Evolutionary conservation across 2,888 invertebrate species (phyloP), one percentile per base, ranked within the genome.

Genomic region (Alentia gelatinosa): DNA sequence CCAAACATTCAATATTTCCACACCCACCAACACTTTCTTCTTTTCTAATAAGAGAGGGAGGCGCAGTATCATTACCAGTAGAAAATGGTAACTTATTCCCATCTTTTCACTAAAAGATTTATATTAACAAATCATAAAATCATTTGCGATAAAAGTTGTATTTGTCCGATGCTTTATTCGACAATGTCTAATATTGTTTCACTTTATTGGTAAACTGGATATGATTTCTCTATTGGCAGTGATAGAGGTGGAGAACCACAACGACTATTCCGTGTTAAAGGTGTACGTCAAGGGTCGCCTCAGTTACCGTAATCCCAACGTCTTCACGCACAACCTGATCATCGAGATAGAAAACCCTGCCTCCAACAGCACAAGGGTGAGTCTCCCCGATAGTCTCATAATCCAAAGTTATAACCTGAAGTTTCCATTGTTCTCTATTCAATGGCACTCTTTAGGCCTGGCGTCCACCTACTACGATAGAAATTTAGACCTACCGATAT

Each of bases 211-310:
- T n/a, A n/a, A n/a, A n/a, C n/a, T n/a, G n/a, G n/a, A n/a, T n/a
- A n/a, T n/a, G n/a, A n/a, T n/a, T n/a, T n/a, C n/a, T 33, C 30
- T 83, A 9, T 30, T n/a, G n/a, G 23, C 89, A 89, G 89, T 4
- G 26, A 19, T 74, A 19, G 40, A 39, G 1, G 74, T 74, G 40
- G 89, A 89, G 0, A 89, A 89, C 42, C 74, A 37, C n/a, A 63
- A 39, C 9, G 75, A 74, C 42, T 89, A 86, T 30, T 74, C 91
- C n/a, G 26, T 92, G 23, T 26, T 92, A 19, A 63, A 83, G 33
- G 30, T 92, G 35, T 86, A 47, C 37, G 33, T 90, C 9, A 40
- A 33, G 40, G 92, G 91, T 5, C 19, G 40, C 0, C 89, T 91
- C 35, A 84, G 83, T 23, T 37, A 75, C 74, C 33, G 30, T 19